Evolutionary conservation across 2,797 vertebrate species (phyloP).

Genomic region (Furcifer pardalis): DNA sequence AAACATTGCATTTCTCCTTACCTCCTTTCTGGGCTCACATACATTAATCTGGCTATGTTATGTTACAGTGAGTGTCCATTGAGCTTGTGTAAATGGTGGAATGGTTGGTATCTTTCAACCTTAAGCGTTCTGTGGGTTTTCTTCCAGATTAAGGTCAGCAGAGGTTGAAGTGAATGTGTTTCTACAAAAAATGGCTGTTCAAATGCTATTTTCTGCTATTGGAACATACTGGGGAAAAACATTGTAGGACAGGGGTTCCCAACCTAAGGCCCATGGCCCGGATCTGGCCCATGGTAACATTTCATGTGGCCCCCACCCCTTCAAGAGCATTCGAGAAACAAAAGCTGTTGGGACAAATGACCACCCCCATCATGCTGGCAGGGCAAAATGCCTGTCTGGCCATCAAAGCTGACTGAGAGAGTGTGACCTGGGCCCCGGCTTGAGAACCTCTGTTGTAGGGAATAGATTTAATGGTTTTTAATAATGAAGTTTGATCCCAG

Average conservation of each 20-base stretch:
- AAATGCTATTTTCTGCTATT: background rate
- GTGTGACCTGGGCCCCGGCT: too few relatives aligned
- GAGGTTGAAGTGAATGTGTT: background rate
- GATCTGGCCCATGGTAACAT: too few relatives aligned
- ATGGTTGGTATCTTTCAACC: background rate
- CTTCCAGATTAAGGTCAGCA: background rate
- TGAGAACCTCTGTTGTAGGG: too few relatives aligned
- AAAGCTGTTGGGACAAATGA: too few relatives aligned
- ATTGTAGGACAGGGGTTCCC: too few relatives aligned
- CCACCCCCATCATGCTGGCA: too few relatives aligned
- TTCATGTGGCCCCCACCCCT: too few relatives aligned
- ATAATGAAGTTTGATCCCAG: background rate
- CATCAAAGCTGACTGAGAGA: too few relatives aligned
- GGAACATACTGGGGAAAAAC: background rate
- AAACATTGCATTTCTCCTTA: background rate
- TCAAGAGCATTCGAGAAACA: too few relatives aligned
- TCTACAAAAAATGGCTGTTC: background rate
- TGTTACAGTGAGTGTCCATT: too few relatives aligned
- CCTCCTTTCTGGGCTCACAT: background rate
- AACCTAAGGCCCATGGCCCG: too few relatives aligned
- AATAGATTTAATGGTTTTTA: slow-evolving; percentile 9
- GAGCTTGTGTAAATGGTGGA: background rate
- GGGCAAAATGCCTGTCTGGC: too few relatives aligned
- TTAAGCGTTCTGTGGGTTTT: slow-evolving; percentile 21
- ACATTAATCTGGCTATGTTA: background rate